A percentile compares a stretch with the other conserved stretches of the same genome.
phyloP scores from a whole-genome alignment of 1,140 invertebrate species.

The Nasonia longicornis region DNA sequence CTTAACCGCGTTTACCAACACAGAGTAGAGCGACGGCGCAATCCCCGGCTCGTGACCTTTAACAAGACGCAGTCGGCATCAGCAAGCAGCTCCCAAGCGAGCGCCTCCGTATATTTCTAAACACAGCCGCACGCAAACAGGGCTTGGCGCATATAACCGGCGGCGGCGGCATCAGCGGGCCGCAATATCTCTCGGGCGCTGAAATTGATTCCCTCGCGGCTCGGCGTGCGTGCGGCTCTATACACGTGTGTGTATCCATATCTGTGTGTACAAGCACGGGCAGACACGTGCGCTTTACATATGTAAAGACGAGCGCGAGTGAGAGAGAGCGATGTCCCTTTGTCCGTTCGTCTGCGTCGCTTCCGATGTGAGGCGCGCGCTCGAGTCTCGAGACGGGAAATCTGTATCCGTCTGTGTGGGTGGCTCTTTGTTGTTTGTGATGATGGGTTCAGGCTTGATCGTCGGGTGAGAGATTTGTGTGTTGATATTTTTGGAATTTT shows the following conservation, averaged over 20 bases:
- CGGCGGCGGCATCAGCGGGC: too few species aligned
- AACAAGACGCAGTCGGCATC: neutral
- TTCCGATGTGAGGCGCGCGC: neutral
- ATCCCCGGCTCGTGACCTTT: neutral
- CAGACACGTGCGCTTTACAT: neutral
- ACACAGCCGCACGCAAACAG: too few species aligned
- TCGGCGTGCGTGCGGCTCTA: too few species aligned
- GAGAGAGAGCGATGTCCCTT: neutral
- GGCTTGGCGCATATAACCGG: too few species aligned
- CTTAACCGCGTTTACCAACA: neutral
- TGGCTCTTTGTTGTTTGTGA: neutral
- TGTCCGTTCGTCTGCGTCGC: neutral
- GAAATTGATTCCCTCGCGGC: conserved; percentile 23
- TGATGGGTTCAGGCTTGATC: neutral
- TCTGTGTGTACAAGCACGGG: neutral
- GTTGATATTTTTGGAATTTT: too few species aligned
- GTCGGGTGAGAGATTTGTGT: too few species aligned
- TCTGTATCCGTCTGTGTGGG: neutral
- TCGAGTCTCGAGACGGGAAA: neutral
- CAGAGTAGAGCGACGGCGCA: too few species aligned
- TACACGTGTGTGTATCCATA: neutral
- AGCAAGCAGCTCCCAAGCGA: neutral
- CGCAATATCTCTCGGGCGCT: neutral
- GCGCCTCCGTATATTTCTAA: too few species aligned
- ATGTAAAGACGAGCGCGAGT: neutral